Conservation (phyloP, 2,888 invertebrate species). For the Prosapia bicincta region DNA sequence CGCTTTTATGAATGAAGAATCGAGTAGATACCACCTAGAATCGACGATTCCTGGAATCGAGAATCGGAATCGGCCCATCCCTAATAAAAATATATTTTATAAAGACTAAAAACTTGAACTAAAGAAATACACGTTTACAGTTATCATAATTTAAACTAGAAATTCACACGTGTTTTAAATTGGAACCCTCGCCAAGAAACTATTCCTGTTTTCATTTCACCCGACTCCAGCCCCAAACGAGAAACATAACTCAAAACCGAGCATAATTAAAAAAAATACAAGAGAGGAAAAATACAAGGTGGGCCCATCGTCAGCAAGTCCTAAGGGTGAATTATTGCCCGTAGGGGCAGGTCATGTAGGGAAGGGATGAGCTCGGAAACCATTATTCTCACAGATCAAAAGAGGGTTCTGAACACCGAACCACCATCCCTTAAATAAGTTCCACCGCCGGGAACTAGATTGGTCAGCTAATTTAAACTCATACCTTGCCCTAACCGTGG, state of each 20-base stretch:
- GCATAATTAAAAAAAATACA: background rate
- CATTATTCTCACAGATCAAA: constrained; percentile 2
- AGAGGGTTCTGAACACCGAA: background rate
- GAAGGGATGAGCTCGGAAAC: background rate
- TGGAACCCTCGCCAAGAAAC: background rate
- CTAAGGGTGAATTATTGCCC: background rate
- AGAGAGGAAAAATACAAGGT: background rate
- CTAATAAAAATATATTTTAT: no score
- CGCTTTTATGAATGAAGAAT: no score
- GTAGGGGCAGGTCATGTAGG: background rate
- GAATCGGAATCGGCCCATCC: no score
- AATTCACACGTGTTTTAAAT: background rate
- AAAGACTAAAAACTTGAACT: no score
- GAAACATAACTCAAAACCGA: background rate
- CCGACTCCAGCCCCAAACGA: background rate
- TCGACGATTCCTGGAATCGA: no score
- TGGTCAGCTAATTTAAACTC: background rate
- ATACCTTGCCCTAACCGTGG: background rate
- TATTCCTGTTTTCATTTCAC: background rate
- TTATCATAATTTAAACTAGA: no score
- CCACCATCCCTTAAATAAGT: background rate
- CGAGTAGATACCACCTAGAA: no score
- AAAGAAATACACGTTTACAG: no score
- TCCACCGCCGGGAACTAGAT: background rate
- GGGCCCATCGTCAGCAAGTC: background rate